Base-by-base conservation (phyloP, 2,113 vertebrate species). In the Pteruthius melanotis region DNA sequence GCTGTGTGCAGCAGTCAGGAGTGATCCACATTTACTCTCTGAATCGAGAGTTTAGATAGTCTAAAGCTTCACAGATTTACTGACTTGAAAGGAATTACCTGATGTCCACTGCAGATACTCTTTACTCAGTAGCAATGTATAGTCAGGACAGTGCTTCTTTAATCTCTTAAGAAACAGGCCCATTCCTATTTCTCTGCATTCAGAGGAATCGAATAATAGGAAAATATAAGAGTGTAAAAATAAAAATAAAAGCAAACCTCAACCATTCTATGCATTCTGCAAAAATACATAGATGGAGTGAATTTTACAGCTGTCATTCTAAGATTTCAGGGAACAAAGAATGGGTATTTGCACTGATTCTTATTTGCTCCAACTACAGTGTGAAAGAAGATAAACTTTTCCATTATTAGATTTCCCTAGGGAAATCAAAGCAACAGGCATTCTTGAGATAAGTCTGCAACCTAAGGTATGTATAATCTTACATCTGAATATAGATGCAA, bases 361-460 rank as follows among this genome's bases (percentile, higher is more conserved):
- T 59, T 90, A 31, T 37, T 95, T 90, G 50, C 35, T 91, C 27
- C 82, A 77, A 37, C 78, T 92, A 27, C 80, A 77, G 0, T 2
- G 7, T 59, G 78, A 59, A 85, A 66, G 69, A 71, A 79, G 66
- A 94, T 39, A 93, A 95, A 90, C 45, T 74, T 84, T 88, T 53
- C 50, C 63, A 63, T 93, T 89, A 74, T 63, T 72, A 47, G 22
- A 89, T 94, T 90, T 87, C 91, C 79, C 54, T 40, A 12, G 68
- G 66, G 87, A 93, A 93, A 94, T 95, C 75, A 91, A 78, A 95
- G 61, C 70, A 82, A 59, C 27, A 66, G 59, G 44, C 24, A 44
- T 91, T 83, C 50, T 47, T 80, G 71, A 91, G 69, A 85, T 63
- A 85, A 85, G 63, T 74, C 7, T 72, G 44, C 50, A 70, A 18